Evolutionary conservation across 2,888 invertebrate genomes (phyloP).

Genomic region (Ectemnius cavifrons): DNA sequence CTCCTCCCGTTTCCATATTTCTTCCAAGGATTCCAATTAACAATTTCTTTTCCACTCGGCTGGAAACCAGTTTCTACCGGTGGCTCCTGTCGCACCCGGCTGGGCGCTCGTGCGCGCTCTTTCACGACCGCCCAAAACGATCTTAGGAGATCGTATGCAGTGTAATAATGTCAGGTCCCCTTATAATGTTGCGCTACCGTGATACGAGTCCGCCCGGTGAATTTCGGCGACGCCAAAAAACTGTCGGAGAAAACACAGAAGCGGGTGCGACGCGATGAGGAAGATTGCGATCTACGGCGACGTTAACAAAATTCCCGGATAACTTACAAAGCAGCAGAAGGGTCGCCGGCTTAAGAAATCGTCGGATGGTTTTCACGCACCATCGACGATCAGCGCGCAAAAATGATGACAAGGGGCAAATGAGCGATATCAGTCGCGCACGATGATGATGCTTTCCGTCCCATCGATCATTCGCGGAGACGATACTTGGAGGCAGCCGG

Average conservation of each 20-base stretch:
- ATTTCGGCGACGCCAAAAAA: too few species aligned
- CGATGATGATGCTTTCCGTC: not conserved
- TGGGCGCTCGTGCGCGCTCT: too few species aligned
- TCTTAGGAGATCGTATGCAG: constrained; percentile 8
- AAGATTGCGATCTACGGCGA: too few species aligned
- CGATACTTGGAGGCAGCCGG: constrained; percentile 8
- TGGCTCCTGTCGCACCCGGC: constrained; percentile 4
- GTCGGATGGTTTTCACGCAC: not conserved
- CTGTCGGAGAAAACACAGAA: too few species aligned
- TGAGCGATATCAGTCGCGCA: constrained; percentile 12
- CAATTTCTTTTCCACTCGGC: constrained; percentile 35
- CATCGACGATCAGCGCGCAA: not conserved
- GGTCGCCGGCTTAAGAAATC: too few species aligned
- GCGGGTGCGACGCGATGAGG: too few species aligned
- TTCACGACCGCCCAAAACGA: constrained; percentile 22
- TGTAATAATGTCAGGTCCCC: too few species aligned
- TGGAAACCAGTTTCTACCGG: constrained; percentile 35
- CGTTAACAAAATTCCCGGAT: too few species aligned
- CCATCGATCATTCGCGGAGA: constrained; percentile 17
- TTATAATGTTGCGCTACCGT: too few species aligned
- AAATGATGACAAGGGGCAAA: not conserved
- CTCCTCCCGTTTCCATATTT: constrained; percentile 25
- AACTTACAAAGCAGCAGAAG: too few species aligned
- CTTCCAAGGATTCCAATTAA: constrained; percentile 40
- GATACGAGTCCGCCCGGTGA: too few species aligned